Conservation (phyloP, 2,888 invertebrate genomes). For the Chloroclystis v-ata region DNA sequence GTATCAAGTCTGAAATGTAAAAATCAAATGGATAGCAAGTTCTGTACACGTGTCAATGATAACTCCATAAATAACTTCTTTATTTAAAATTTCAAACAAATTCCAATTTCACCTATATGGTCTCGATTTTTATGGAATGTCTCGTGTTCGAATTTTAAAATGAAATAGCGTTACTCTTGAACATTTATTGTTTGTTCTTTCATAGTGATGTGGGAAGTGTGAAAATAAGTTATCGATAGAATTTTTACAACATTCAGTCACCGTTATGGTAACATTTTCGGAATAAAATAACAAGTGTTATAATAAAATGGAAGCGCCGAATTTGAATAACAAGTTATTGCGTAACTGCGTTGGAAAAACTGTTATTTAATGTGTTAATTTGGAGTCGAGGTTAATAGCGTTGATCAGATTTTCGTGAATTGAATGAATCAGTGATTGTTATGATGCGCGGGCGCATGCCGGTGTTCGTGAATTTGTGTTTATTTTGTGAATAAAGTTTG, state of each 20-base stretch:
- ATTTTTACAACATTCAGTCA: constrained; percentile 30
- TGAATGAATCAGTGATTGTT: constrained; percentile 60
- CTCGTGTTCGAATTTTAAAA: constrained; percentile 10
- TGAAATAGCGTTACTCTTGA: not conserved
- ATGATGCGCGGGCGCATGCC: constrained; percentile 50
- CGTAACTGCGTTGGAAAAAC: constrained; percentile 25
- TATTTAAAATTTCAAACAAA: not conserved
- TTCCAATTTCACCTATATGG: not conserved
- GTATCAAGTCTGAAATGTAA: not conserved
- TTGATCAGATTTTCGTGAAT: constrained; percentile 55
- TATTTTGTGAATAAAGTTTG: constrained; percentile 5
- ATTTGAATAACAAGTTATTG: constrained; percentile 29
- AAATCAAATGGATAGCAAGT: not conserved
- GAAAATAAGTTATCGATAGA: constrained; percentile 32
- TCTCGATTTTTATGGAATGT: not conserved
- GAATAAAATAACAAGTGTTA: constrained; percentile 30
- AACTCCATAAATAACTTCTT: constrained; percentile 3
- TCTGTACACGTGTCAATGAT: too few relatives aligned
- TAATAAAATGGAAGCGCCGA: constrained; percentile 25
- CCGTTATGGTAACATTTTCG: constrained; percentile 28
- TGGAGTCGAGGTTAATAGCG: constrained; percentile 47
- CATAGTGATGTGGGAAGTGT: constrained; percentile 31
- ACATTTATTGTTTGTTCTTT: not conserved
- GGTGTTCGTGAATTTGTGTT: constrained; percentile 44
- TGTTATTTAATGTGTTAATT: constrained; percentile 49